A percentile compares a stretch with the other conserved stretches of the same genome.
Evolutionary conservation across 2,888 invertebrate genomes (phyloP).

Genomic region (Allacma fusca): DNA sequence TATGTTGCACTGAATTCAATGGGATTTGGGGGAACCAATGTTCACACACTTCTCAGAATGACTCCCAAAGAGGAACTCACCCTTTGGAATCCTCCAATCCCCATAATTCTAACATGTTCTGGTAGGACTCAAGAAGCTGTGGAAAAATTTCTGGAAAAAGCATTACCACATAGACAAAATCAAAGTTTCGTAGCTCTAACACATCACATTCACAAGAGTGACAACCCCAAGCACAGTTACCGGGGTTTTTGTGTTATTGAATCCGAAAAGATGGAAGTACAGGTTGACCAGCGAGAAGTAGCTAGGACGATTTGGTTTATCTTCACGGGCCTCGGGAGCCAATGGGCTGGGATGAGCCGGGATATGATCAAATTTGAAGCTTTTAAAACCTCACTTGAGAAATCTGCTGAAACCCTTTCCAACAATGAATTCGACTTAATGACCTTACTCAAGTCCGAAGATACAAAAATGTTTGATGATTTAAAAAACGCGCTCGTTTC

Average conservation of each 20-base stretch:
- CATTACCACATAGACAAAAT: slow-evolving; percentile 70
- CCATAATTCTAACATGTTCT: too few species aligned
- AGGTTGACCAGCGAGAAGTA: slow-evolving; percentile 59
- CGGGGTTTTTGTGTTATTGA: slow-evolving; percentile 74
- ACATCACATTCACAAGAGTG: slow-evolving; percentile 75
- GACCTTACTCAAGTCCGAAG: slow-evolving; percentile 75
- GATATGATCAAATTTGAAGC: slow-evolving; percentile 81
- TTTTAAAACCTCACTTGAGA: slow-evolving; percentile 79
- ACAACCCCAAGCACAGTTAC: slow-evolving; percentile 78
- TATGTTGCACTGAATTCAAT: slow-evolving; percentile 93
- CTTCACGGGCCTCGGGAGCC: slow-evolving; percentile 97
- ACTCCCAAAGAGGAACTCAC: not conserved
- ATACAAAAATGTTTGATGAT: slow-evolving; percentile 73
- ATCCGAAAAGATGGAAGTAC: slow-evolving; percentile 33
- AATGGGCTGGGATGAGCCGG: slow-evolving; percentile 95
- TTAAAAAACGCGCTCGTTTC: slow-evolving; percentile 87
- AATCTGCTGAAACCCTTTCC: slow-evolving; percentile 77
- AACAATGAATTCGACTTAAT: slow-evolving; percentile 84
- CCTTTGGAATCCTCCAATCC: slow-evolving; percentile 57
- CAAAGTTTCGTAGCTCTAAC: slow-evolving; percentile 73
- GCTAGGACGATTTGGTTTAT: slow-evolving; percentile 85
- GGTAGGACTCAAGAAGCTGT: too few species aligned
- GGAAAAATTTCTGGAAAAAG: too few species aligned
- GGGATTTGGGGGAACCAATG: slow-evolving; percentile 97
- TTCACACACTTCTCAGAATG: slow-evolving; percentile 77